A percentile compares a stretch with the other conserved stretches of the same genome.
These are phyloP conservation scores for Agonopterix alstromeriana DNA, from an alignment of 2,888 invertebrate genomes.

Conservation along the genomic window DNA sequence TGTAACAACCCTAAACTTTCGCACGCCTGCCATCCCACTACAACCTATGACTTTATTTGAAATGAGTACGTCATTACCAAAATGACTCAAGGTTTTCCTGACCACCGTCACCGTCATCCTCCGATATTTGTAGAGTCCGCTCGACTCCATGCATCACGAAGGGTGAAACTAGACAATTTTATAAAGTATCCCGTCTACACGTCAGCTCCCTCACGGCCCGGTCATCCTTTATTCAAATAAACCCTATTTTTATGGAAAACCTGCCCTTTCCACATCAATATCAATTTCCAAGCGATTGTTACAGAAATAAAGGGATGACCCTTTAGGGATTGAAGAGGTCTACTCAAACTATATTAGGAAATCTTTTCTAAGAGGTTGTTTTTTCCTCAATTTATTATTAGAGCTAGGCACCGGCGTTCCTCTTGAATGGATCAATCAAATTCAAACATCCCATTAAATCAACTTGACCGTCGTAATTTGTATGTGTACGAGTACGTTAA, in stretches of 20 bases:
- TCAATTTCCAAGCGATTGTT: constrained; percentile 76
- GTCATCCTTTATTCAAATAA: constrained; percentile 77
- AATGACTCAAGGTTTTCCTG: constrained; percentile 12
- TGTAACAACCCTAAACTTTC: too few relatives aligned
- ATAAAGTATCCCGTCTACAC: constrained; percentile 58
- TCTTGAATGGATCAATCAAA: too few relatives aligned
- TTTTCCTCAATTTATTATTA: too few relatives aligned
- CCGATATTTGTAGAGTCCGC: constrained; percentile 26
- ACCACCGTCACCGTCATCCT: constrained; percentile 25
- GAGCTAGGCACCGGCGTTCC: too few relatives aligned
- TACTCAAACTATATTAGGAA: constrained; percentile 31
- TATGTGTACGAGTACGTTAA: too few relatives aligned
- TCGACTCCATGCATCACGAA: constrained; percentile 42
- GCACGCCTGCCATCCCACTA: too few relatives aligned
- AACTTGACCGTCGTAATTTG: too few relatives aligned
- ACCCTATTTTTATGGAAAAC: constrained; percentile 77
- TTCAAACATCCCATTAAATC: too few relatives aligned
- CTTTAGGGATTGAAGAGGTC: constrained; percentile 64
- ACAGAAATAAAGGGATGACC: constrained; percentile 76
- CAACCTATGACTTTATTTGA: neutral
- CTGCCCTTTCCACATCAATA: constrained; percentile 76
- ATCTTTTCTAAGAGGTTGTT: neutral
- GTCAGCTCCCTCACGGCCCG: constrained; percentile 54
- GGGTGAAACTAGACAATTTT: constrained; percentile 52
- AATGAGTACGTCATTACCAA: constrained; percentile 5